Evolutionary conservation across 2,888 invertebrate species (phyloP).

Genomic region (Drosophila lutescens): DNA sequence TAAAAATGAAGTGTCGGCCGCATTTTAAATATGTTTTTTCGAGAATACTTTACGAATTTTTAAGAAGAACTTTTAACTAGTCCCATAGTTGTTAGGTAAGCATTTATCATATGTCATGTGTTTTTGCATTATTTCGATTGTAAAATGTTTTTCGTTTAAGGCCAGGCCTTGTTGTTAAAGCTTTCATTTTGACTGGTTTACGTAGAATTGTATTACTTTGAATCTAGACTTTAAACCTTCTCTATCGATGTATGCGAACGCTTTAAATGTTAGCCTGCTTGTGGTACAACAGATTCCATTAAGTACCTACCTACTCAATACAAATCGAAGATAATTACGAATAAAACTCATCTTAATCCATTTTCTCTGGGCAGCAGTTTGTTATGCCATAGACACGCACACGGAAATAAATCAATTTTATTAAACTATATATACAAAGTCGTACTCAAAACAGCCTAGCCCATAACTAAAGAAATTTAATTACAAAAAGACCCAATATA

Average conservation of each 20-base stretch:
- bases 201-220: conserved; percentile 6
- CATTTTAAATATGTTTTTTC: conserved; percentile 37
- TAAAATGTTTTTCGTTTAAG: conserved; percentile 54
- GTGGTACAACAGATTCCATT: conserved; percentile 70
- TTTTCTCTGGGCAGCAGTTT: conserved; percentile 61
- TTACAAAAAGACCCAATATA: conserved; percentile 21
- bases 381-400: conserved; percentile 57
- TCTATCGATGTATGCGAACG: conserved; percentile 64
- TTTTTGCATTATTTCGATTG: conserved; percentile 22
- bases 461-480: conserved; percentile 74
- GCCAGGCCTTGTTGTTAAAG: conserved; percentile 71
- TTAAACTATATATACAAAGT: conserved; percentile 44
- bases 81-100: conserved; percentile 57
- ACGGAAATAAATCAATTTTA: conserved; percentile 49
- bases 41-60: conserved; percentile 35
- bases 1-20: conserved; percentile 29
- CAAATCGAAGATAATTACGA: conserved; percentile 34
- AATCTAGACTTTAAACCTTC: conserved; percentile 16
- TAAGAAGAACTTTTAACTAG: conserved; percentile 50
- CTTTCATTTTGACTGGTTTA: conserved; percentile 29
- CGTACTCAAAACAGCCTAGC: conserved; percentile 56
- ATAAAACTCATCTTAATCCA: conserved; percentile 36
- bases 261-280: conserved; percentile 80
- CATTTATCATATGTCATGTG: conserved; percentile 14
- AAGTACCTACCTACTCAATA: conserved; percentile 67